These are phyloP conservation scores for Microcebus jonahi DNA, from an alignment of 2,113 vertebrate genomes.

Conservation along the genomic window DNA sequence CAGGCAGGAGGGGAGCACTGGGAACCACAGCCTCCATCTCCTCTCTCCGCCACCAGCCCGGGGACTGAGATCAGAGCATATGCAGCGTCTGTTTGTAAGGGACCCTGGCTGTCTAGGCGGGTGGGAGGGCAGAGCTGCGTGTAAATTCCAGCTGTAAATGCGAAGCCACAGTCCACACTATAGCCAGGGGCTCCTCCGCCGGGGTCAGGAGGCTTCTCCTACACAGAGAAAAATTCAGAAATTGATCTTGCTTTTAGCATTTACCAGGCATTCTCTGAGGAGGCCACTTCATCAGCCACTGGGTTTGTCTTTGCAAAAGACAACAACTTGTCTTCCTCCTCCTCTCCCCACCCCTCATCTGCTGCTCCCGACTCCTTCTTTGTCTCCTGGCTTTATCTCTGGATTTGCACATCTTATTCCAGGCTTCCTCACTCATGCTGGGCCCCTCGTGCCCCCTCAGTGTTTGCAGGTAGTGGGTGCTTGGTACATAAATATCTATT, in stretches of 20 bases:
- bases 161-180: not conserved
- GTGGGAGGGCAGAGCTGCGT: not conserved
- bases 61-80: not conserved
- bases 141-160: conserved; percentile 54
- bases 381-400: not conserved
- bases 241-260: conserved; percentile 40
- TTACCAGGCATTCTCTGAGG: conserved; percentile 55
- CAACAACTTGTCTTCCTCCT: not conserved
- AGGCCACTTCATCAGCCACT: not conserved
- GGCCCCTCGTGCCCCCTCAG: not conserved
- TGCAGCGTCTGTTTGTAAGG: not conserved
- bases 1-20: not conserved
- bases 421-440: not conserved
- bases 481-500: not conserved
- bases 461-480: not conserved
- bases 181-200: not conserved
- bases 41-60: not conserved
- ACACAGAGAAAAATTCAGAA: conserved; percentile 6
- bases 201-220: not conserved
- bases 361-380: accelerated
- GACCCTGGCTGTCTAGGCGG: not conserved
- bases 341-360: not conserved
- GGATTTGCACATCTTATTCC: not conserved
- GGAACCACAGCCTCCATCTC: not conserved
- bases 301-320: not conserved